These are phyloP conservation scores for Paramuricea clavata DNA, from an alignment of 92 coral and sea anemone species.

Conservation along the genomic window DNA sequence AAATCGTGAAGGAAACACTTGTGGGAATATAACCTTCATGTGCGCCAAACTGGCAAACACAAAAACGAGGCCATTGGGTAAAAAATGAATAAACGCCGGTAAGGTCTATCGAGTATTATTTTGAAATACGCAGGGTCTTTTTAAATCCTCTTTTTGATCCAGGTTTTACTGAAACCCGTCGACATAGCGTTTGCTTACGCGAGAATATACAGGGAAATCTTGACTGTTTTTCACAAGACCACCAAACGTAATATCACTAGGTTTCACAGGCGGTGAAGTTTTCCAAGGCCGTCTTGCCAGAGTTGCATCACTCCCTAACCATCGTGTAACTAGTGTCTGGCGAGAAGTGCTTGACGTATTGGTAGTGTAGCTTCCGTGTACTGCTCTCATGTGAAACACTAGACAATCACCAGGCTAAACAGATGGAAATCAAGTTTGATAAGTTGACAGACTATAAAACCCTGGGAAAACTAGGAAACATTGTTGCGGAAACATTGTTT, in stretches of 20 bases:
- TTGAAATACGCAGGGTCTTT: no score
- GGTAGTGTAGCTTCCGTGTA: conserved; percentile 87
- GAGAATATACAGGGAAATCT: conserved; percentile 49
- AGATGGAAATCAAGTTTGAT: neutral
- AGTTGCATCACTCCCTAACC: conserved; percentile 89
- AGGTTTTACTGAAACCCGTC: conserved; percentile 5
- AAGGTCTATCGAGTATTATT: no score
- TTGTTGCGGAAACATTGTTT: no score
- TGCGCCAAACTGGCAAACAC: no score
- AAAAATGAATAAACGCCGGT: no score
- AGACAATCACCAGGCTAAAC: conserved; percentile 93
- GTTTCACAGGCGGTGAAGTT: conserved; percentile 67
- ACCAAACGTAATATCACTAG: conserved; percentile 46
- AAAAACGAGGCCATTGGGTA: no score
- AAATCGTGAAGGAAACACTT: no score
- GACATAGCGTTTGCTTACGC: neutral
- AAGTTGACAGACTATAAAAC: neutral
- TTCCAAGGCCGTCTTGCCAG: conserved; percentile 84
- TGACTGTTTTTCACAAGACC: conserved; percentile 57
- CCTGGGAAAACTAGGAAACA: no score
- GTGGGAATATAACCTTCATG: no score
- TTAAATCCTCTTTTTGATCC: no score
- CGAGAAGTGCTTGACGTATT: conserved; percentile 71
- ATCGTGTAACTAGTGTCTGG: conserved; percentile 86
- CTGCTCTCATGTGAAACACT: conserved; percentile 89